These are phyloP conservation scores for Rutpela maculata DNA, from an alignment of 2,888 invertebrate genomes.

Conservation along the genomic window DNA sequence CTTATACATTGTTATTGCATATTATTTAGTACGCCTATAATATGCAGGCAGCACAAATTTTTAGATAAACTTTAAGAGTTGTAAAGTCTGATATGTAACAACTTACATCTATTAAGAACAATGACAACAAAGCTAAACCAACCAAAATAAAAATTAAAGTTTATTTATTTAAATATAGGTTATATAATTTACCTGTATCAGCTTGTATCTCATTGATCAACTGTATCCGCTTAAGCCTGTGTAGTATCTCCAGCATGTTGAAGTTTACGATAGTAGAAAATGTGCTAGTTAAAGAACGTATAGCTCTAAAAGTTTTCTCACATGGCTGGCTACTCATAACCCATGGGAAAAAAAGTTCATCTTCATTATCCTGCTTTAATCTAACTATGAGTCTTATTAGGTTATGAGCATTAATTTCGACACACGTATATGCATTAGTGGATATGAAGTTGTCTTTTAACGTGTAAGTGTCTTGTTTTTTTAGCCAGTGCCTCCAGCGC, in stretches of 20 bases:
- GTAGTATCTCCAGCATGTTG: slow-evolving; percentile 32
- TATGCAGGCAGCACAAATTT: background rate
- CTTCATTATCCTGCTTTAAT: slow-evolving; percentile 11
- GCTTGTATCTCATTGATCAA: slow-evolving; percentile 7
- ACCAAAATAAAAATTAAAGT: background rate
- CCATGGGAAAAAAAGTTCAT: slow-evolving; percentile 40
- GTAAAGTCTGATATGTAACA: background rate
- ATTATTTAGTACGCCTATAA: background rate
- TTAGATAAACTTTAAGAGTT: background rate
- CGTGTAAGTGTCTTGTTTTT: slow-evolving; percentile 26
- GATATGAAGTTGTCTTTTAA: slow-evolving; percentile 45
- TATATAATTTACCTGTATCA: background rate
- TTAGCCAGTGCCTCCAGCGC: slow-evolving; percentile 44
- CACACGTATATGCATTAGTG: slow-evolving; percentile 46
- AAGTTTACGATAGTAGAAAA: slow-evolving; percentile 48
- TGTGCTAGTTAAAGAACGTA: slow-evolving; percentile 46
- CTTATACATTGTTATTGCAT: background rate
- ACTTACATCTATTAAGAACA: background rate
- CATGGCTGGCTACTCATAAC: slow-evolving; percentile 49
- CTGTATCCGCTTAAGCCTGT: background rate
- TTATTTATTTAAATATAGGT: background rate
- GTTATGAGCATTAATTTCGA: slow-evolving; percentile 2
- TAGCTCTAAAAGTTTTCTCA: slow-evolving; percentile 42
- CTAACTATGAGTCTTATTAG: slow-evolving; percentile 39
- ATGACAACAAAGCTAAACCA: background rate